Evolutionary conservation across 2,113 vertebrate genomes (phyloP).

Genomic region (Paradisaea rubra): DNA sequence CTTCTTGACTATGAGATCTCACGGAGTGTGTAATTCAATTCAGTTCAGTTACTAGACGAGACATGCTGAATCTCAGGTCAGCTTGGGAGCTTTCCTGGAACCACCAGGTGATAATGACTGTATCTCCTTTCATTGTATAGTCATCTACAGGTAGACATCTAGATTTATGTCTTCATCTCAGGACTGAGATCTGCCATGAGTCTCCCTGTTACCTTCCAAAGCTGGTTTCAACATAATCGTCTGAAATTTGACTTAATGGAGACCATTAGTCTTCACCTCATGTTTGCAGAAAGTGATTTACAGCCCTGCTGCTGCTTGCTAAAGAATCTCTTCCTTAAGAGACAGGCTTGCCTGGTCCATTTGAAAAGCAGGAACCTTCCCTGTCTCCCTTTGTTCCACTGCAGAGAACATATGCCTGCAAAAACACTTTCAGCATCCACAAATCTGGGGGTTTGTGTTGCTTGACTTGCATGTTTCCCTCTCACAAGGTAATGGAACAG

Average conservation of each 20-base stretch:
- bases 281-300: background rate
- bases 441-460: background rate
- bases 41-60: background rate
- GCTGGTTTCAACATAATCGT: background rate
- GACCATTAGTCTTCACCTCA: background rate
- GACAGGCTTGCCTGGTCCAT: background rate
- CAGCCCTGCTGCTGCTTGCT: background rate
- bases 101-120: background rate
- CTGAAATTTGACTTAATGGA: background rate
- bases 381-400: background rate
- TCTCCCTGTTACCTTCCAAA: background rate
- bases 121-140: background rate
- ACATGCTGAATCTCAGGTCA: background rate
- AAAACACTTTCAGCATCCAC: background rate
- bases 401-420: background rate
- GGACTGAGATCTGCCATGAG: background rate
- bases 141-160: background rate
- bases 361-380: background rate
- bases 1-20: background rate
- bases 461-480: background rate
- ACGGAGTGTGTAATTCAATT: background rate
- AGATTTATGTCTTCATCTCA: background rate
- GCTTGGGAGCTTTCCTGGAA: background rate
- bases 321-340: background rate
- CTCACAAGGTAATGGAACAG: background rate